Evolutionary conservation across 2,888 invertebrate genomes (phyloP).

Genomic region (Drosophila phalerata): DNA sequence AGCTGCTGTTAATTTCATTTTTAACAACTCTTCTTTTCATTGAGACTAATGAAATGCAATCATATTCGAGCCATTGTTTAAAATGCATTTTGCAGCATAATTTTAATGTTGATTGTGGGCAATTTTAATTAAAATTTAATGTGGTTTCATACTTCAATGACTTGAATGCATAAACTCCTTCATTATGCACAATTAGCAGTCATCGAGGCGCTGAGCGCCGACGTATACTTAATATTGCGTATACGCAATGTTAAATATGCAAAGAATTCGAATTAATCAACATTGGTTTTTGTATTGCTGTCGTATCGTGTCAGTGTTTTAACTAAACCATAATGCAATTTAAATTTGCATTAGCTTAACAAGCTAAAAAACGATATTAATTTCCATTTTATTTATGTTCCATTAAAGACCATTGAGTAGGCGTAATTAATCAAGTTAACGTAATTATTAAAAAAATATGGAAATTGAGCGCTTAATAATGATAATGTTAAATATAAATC

Average conservation of each 20-base stretch:
- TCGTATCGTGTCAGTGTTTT: not conserved
- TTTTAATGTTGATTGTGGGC: conserved; percentile 2
- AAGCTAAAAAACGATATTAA: not conserved
- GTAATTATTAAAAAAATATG: conserved; percentile 30
- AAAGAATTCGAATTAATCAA: not conserved
- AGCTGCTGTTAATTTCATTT: conserved; percentile 50
- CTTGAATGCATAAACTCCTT: conserved; percentile 23
- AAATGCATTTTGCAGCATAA: conserved; percentile 43
- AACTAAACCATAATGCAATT: not conserved
- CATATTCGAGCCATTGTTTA: conserved; percentile 40
- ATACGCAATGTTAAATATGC: conserved; percentile 13
- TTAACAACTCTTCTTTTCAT: conserved; percentile 49
- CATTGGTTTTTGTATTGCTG: too few species aligned
- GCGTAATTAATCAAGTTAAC: not conserved
- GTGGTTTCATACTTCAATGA: conserved; percentile 30
- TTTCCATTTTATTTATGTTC: not conserved
- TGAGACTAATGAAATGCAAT: conserved; percentile 54
- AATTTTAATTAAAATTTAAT: conserved; percentile 24
- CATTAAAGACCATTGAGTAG: not conserved
- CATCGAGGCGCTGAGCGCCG: not conserved
- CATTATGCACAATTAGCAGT: conserved; percentile 16
- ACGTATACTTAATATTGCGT: conserved; percentile 25
- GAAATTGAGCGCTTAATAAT: conserved; percentile 14
- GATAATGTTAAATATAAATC: conserved; percentile 2
- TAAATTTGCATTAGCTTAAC: not conserved